Evolutionary conservation across 2,113 vertebrate species (phyloP).

Genomic region (Oplegnathus fasciatus): DNA sequence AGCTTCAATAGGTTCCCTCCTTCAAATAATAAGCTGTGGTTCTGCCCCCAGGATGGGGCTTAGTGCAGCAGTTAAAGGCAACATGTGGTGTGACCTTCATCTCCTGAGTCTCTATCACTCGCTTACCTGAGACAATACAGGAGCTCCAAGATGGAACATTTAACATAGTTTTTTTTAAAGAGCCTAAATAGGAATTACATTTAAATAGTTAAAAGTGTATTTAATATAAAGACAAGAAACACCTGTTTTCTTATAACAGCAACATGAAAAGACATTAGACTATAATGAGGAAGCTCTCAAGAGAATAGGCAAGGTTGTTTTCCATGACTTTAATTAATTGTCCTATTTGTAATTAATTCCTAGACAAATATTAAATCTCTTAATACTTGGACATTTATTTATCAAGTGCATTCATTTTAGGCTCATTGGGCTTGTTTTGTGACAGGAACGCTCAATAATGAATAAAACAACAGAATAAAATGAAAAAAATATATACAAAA

Average conservation of each 20-base stretch:
- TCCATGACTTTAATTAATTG: slow-evolving; percentile 22
- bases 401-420: neutral
- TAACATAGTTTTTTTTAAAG: neutral
- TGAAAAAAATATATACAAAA: neutral
- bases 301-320: slow-evolving; percentile 42
- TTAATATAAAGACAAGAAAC: neutral
- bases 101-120: slow-evolving; percentile 60
- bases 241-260: neutral
- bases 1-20: slow-evolving; percentile 79
- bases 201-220: neutral
- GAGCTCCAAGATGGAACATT: neutral
- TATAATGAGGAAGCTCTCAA: slow-evolving; percentile 21
- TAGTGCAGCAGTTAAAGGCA: slow-evolving; percentile 73
- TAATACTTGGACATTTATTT: neutral
- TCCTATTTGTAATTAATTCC: neutral
- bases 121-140: slow-evolving; percentile 30
- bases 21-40: slow-evolving; percentile 81
- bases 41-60: slow-evolving; percentile 82
- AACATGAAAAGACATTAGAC: neutral
- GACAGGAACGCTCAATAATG: neutral
- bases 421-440: neutral
- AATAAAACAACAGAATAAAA: neutral
- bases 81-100: slow-evolving; percentile 84
- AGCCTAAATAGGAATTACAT: neutral
- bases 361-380: neutral